Evolutionary conservation across 1,140 invertebrate genomes (phyloP).

Genomic region (Euwallacea fornicatus): DNA sequence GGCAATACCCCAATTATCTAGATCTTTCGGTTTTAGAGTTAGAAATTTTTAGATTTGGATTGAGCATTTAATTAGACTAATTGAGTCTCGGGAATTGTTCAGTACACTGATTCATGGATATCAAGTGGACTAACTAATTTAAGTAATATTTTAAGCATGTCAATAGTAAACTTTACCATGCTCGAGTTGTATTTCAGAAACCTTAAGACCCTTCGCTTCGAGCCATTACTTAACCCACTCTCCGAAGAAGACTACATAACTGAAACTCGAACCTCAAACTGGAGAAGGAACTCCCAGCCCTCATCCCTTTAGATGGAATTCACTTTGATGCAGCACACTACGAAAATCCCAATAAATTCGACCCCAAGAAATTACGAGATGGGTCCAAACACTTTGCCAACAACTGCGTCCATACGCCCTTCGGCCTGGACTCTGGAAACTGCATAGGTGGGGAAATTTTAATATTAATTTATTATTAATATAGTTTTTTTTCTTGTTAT

Average conservation of each 20-base stretch:
- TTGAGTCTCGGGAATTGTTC: neutral
- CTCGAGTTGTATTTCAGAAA: slow-evolving; percentile 40
- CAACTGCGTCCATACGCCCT: slow-evolving; percentile 58
- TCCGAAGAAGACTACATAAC: slow-evolving; percentile 52
- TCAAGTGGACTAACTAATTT: neutral
- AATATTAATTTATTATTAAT: neutral
- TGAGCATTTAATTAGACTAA: neutral
- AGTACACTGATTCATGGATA: neutral
- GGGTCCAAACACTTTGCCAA: slow-evolving; percentile 31
- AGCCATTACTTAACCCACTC: slow-evolving; percentile 58
- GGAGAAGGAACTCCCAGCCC: slow-evolving; percentile 49
- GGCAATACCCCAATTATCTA: too few species aligned
- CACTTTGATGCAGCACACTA: slow-evolving; percentile 58
- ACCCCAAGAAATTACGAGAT: slow-evolving; percentile 66
- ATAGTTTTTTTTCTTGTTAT: neutral
- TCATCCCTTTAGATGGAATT: slow-evolving; percentile 51
- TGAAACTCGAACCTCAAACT: slow-evolving; percentile 48
- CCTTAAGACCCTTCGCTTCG: slow-evolving; percentile 58
- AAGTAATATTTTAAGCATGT: neutral
- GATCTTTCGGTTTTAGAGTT: too few species aligned
- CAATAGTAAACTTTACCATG: neutral
- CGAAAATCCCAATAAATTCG: slow-evolving; percentile 64
- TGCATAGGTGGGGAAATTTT: slow-evolving; percentile 56
- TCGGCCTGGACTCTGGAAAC: slow-evolving; percentile 62
- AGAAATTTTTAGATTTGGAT: neutral